These are phyloP conservation scores for Paramacrobiotus metropolitanus DNA, from an alignment of 1,140 invertebrate species.

Conservation along the genomic window DNA sequence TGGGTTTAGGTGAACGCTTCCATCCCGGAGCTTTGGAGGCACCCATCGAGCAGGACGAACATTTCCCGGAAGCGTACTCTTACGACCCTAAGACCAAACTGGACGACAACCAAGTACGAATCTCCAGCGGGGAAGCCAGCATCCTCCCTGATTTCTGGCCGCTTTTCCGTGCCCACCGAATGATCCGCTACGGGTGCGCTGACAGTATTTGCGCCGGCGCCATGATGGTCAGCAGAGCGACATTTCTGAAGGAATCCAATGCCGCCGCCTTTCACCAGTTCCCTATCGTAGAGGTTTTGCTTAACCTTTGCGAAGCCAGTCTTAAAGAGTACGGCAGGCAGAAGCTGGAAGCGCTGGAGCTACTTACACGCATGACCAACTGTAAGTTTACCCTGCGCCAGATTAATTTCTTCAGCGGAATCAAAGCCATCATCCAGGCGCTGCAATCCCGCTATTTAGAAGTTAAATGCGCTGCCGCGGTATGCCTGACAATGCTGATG, in stretches of 20 bases:
- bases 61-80: neutral
- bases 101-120: neutral
- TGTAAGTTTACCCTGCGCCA: conserved; percentile 1
- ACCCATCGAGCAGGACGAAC: neutral
- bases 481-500: neutral
- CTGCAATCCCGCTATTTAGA: neutral
- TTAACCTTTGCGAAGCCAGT: neutral
- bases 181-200: neutral
- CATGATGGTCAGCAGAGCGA: neutral
- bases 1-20: neutral
- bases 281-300: neutral
- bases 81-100: conserved; percentile 1
- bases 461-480: neutral
- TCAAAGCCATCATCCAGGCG: neutral
- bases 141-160: neutral
- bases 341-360: neutral
- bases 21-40: neutral
- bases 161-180: neutral
- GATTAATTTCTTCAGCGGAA: neutral
- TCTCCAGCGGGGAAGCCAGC: neutral
- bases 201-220: neutral
- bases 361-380: neutral
- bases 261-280: neutral
- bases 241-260: neutral
- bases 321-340: neutral